A percentile compares a stretch with the other conserved stretches of the same genome.
phyloP scores from a whole-genome alignment of 2,797 vertebrate genomes.

The Tauraco hartlaubi region DNA sequence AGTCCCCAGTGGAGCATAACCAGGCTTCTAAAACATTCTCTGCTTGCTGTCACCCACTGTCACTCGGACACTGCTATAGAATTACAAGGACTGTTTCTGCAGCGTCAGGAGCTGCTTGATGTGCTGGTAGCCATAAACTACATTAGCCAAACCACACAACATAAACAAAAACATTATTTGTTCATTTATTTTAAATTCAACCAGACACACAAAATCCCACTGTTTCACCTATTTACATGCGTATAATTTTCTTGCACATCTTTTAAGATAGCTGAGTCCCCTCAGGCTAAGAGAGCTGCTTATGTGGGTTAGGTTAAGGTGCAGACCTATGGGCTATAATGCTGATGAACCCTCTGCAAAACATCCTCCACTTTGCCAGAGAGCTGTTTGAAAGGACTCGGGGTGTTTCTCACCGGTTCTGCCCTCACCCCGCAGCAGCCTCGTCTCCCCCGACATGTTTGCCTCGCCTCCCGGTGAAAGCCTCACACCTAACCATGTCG shows the following conservation, averaged over 20 bases:
- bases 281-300: not conserved
- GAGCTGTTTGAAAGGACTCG: not conserved
- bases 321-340: not conserved
- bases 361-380: not conserved
- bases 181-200: not conserved
- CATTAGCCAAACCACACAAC: not conserved
- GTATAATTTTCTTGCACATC: not conserved
- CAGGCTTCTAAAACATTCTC: not conserved
- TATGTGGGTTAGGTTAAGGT: not conserved
- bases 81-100: not conserved
- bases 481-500: fast-evolving
- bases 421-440: not conserved
- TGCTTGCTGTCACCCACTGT: not conserved
- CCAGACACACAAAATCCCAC: not conserved
- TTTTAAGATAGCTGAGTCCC: not conserved
- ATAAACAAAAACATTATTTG: not conserved
- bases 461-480: fast-evolving
- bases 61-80: not conserved
- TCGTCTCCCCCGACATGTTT: fast-evolving
- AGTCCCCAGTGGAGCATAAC: not conserved
- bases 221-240: not conserved
- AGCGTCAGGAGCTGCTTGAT: not conserved
- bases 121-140: not conserved
- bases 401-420: not conserved
- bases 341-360: not conserved